A percentile compares a stretch with the other conserved stretches of the same genome.
phyloP scores from a whole-genome alignment of 92 coral and sea anemone genomes.

The Zoanthus gigantus region DNA sequence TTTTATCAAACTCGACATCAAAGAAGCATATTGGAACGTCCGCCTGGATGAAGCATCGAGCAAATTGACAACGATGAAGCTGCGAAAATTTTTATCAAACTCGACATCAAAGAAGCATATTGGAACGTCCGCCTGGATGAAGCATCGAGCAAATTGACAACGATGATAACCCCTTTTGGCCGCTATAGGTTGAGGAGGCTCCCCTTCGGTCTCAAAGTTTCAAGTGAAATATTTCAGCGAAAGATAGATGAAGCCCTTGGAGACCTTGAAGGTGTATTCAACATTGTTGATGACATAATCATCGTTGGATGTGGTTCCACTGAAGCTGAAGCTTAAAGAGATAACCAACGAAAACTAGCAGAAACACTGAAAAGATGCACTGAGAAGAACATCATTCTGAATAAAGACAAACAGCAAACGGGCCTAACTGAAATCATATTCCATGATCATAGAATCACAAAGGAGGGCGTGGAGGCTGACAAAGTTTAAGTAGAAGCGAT shows the following conservation, averaged over 20 bases:
- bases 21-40: neutral
- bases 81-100: neutral
- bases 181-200: neutral
- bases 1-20: neutral
- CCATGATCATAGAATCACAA: slow-evolving; percentile 31
- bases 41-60: neutral
- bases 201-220: slow-evolving; percentile 5
- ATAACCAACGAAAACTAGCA: slow-evolving; percentile 11
- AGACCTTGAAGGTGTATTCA: slow-evolving; percentile 35
- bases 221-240: slow-evolving; percentile 1
- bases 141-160: neutral
- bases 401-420: slow-evolving; percentile 18
- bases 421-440: slow-evolving; percentile 11
- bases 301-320: slow-evolving; percentile 40
- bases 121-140: neutral
- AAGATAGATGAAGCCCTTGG: slow-evolving; percentile 8
- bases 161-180: slow-evolving; percentile 1
- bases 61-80: neutral
- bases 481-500: slow-evolving; percentile 56
- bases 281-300: slow-evolving; percentile 27
- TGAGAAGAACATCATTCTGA: slow-evolving; percentile 18
- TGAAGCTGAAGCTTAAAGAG: slow-evolving; percentile 18
- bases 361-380: slow-evolving; percentile 1
- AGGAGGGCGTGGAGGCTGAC: slow-evolving; percentile 4
- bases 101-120: neutral